Conservation (phyloP, 2,797 vertebrate genomes). For the Mus spretus region DNA sequence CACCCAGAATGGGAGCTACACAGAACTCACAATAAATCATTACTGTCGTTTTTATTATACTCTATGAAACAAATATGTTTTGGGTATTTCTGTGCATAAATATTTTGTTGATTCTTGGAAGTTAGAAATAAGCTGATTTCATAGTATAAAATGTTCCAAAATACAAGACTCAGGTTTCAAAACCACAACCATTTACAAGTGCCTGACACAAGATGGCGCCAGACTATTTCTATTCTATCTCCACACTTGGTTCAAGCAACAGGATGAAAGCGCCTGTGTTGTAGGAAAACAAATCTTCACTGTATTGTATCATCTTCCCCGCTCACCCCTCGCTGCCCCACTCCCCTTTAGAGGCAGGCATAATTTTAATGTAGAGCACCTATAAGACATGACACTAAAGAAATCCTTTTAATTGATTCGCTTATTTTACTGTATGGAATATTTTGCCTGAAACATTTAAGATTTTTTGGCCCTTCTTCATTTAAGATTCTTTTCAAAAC, state of each 20-base stretch:
- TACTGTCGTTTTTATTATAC: neutral
- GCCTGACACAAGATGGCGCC: conserved; percentile 78
- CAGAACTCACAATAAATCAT: neutral
- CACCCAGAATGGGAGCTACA: neutral
- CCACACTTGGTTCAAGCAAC: conserved; percentile 7
- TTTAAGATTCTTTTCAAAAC: neutral
- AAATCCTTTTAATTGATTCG: neutral
- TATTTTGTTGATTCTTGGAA: neutral
- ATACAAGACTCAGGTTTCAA: neutral
- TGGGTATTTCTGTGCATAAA: neutral
- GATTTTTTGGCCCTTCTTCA: neutral
- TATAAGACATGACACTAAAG: neutral
- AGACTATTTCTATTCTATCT: neutral
- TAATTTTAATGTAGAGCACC: neutral
- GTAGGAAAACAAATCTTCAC: neutral
- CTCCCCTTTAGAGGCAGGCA: neutral
- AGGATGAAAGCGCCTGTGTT: neutral
- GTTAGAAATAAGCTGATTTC: conserved; percentile 7
- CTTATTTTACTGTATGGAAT: neutral
- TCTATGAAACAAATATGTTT: neutral
- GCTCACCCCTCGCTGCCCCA: accelerated
- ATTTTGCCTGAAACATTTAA: neutral
- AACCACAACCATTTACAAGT: conserved; percentile 20
- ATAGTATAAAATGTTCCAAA: neutral
- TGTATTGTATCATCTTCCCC: neutral